Evolutionary conservation across 2,888 invertebrate genomes (phyloP).

Genomic region (Leucophora obtusa): DNA sequence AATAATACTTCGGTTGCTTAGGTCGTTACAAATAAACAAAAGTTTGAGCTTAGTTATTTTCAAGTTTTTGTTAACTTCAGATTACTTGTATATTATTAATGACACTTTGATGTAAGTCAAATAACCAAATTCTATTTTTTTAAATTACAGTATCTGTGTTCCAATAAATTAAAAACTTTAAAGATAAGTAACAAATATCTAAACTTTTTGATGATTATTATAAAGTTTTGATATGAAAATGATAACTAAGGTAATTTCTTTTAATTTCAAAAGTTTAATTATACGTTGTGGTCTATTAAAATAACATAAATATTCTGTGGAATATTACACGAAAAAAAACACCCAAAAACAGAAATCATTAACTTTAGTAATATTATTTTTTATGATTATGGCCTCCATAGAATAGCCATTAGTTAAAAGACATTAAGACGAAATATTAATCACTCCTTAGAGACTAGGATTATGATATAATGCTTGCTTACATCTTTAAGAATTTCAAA

Average conservation of each 20-base stretch:
- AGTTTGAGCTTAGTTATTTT: too few species aligned
- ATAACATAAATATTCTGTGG: conserved; percentile 26
- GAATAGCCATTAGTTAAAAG: conserved; percentile 53
- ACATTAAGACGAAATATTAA: conserved; percentile 59
- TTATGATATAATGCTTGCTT: conserved; percentile 29
- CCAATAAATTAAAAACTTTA: background rate
- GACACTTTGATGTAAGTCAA: too few species aligned
- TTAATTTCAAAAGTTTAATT: conserved; percentile 37
- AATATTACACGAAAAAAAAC: conserved; percentile 8
- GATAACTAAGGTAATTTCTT: conserved; percentile 41
- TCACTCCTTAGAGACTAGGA: conserved; percentile 50
- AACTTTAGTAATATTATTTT: conserved; percentile 40
- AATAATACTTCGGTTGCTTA: too few species aligned
- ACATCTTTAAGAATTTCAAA: background rate
- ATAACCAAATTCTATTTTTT: too few species aligned
- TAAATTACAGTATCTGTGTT: too few species aligned
- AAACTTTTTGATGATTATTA: conserved; percentile 37
- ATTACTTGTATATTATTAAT: too few species aligned
- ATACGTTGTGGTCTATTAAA: conserved; percentile 32
- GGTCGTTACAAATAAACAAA: too few species aligned
- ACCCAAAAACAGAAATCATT: conserved; percentile 35
- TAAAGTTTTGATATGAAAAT: conserved; percentile 44
- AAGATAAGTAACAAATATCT: background rate
- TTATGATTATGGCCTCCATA: conserved; percentile 51
- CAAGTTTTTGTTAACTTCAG: too few species aligned